These are phyloP conservation scores for Dicranocentrus wangi DNA, from an alignment of 2,888 invertebrate species.

Conservation along the genomic window DNA sequence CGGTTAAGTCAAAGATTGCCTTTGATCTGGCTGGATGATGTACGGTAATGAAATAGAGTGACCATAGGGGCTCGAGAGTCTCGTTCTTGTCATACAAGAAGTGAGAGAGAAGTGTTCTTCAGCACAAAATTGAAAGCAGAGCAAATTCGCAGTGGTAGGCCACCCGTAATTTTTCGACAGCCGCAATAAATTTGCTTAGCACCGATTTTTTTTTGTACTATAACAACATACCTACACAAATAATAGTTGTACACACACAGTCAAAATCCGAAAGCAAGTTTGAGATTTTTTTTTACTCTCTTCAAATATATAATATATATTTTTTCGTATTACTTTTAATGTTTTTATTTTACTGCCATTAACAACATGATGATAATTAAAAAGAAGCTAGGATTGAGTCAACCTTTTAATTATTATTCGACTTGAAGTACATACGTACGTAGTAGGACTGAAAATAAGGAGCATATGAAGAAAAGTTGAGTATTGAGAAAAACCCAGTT, in stretches of 20 bases:
- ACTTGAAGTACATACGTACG: not conserved
- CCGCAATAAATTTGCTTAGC: slow-evolving; percentile 59
- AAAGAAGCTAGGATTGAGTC: slow-evolving; percentile 48
- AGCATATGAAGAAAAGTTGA: too few species aligned
- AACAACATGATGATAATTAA: slow-evolving; percentile 44
- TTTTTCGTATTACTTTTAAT: slow-evolving; percentile 32
- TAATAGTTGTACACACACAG: too few species aligned
- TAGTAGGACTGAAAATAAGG: too few species aligned
- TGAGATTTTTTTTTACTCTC: slow-evolving; percentile 31
- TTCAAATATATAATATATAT: too few species aligned
- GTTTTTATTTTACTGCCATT: slow-evolving; percentile 39
- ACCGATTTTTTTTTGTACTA: slow-evolving; percentile 26
- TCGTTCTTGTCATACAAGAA: slow-evolving; percentile 58
- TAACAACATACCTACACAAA: too few species aligned
- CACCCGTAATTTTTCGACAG: slow-evolving; percentile 56
- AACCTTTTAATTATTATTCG: slow-evolving; percentile 39
- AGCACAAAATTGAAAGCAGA: slow-evolving; percentile 41
- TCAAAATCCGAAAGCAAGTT: slow-evolving; percentile 44
- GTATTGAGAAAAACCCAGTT: too few species aligned
- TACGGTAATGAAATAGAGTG: slow-evolving; percentile 57
- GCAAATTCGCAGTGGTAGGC: slow-evolving; percentile 61
- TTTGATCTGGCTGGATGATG: slow-evolving; percentile 57
- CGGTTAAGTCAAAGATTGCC: slow-evolving; percentile 37
- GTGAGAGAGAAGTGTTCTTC: too few species aligned
- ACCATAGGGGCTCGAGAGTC: slow-evolving; percentile 55